A percentile compares a stretch with the other conserved stretches of the same genome.
Conservation (phyloP, 2,888 invertebrate genomes). For the Halocaridina rubra region DNA sequence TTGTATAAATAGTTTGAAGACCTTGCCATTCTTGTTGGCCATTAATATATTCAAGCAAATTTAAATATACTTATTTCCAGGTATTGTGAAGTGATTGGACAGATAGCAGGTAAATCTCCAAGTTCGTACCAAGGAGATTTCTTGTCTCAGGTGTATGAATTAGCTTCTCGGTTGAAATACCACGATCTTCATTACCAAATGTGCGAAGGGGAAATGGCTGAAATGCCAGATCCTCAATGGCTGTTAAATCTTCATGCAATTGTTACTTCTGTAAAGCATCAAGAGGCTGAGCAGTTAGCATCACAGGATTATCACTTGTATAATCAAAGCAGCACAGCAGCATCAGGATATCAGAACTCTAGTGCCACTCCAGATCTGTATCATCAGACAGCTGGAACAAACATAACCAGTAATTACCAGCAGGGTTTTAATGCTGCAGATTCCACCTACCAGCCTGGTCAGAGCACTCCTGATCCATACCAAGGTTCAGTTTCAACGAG, state of each 20-base stretch:
- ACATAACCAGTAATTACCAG: not conserved
- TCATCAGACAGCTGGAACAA: not conserved
- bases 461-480: not conserved
- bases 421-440: not conserved
- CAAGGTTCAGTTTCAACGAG: not conserved
- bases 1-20: not conserved
- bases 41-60: too few species aligned
- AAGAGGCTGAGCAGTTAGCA: not conserved
- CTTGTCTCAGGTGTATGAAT: conserved; percentile 69
- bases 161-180: conserved; percentile 77
- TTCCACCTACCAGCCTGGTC: not conserved
- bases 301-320: not conserved
- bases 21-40: too few species aligned
- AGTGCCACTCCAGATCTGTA: not conserved
- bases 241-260: conserved; percentile 72
- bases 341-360: not conserved
- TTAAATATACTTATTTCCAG: not conserved
- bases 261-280: conserved; percentile 64
- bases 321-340: not conserved
- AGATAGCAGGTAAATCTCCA: conserved; percentile 74
- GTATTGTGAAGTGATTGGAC: conserved; percentile 85
- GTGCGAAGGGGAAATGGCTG: conserved; percentile 68
- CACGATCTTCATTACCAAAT: conserved; percentile 75
- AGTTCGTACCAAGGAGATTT: conserved; percentile 56
- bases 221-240: conserved; percentile 73